Conservation (phyloP, 2,113 vertebrate genomes). For the Hippotragus niger region DNA sequence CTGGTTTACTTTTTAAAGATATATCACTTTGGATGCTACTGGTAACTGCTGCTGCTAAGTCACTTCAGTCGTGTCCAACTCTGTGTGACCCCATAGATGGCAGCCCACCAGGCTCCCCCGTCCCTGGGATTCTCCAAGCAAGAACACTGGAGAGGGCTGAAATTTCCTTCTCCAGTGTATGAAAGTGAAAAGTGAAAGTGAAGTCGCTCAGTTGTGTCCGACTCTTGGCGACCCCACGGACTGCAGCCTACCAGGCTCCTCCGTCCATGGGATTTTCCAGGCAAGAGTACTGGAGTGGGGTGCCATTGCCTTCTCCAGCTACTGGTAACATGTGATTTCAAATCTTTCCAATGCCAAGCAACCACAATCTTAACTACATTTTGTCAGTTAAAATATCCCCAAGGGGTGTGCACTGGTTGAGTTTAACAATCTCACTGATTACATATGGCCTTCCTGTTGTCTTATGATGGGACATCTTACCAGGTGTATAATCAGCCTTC, state of each 20-base stretch:
- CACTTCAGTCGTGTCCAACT: too few species aligned
- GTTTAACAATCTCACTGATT: background rate
- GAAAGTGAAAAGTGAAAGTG: too few species aligned
- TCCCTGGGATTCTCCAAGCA: too few species aligned
- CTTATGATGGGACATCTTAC: background rate
- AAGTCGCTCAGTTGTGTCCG: too few species aligned
- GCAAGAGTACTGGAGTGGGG: too few species aligned
- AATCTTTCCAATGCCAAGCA: background rate
- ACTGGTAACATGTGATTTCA: slow-evolving; percentile 43
- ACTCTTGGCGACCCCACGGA: too few species aligned
- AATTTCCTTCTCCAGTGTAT: too few species aligned
- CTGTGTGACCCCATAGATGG: too few species aligned
- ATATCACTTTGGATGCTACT: slow-evolving; percentile 13
- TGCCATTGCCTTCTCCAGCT: background rate
- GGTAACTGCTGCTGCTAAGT: background rate
- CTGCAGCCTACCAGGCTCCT: too few species aligned
- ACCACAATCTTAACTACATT: background rate
- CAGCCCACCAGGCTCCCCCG: too few species aligned
- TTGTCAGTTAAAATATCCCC: background rate
- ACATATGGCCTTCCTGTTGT: background rate
- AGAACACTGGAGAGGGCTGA: too few species aligned
- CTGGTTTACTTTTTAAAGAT: background rate
- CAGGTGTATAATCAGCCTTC: background rate
- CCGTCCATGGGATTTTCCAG: too few species aligned
- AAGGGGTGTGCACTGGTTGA: background rate